Percentiles rank a stretch among this genome's conserved stretches.
Conservation (phyloP, 1,140 invertebrate species). For the Drosophila ohnishii region DNA sequence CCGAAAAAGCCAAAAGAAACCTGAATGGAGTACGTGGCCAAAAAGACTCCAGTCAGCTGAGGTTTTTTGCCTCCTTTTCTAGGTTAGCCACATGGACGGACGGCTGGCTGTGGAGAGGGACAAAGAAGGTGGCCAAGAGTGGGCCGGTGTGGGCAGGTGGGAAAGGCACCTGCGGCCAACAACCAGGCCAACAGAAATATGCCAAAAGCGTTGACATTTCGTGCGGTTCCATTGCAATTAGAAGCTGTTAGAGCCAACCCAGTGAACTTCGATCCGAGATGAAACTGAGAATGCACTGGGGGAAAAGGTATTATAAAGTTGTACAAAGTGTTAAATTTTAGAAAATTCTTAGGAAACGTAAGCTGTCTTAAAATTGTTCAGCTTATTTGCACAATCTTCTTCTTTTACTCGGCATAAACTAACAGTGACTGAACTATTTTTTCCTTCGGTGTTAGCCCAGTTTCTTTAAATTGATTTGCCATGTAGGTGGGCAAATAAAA, state of each 20-base stretch:
- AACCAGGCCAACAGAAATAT: constrained; percentile 56
- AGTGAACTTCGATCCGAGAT: constrained; percentile 26
- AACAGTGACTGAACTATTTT: neutral
- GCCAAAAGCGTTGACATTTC: constrained; percentile 75
- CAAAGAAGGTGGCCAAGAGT: constrained; percentile 1
- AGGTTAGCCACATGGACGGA: constrained; percentile 62
- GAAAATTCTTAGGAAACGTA: neutral
- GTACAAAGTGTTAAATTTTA: too few species aligned
- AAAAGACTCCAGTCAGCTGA: constrained; percentile 31
- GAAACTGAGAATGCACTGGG: constrained; percentile 14
- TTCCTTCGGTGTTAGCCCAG: constrained; percentile 20
- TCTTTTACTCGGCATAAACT: neutral
- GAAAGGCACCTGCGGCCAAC: constrained; percentile 63
- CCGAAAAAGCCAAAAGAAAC: constrained; percentile 37
- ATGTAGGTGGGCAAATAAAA: constrained; percentile 54
- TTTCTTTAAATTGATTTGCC: constrained; percentile 69
- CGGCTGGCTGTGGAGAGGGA: neutral
- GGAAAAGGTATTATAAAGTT: neutral
- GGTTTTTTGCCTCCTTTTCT: constrained; percentile 55
- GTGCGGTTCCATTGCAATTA: constrained; percentile 71
- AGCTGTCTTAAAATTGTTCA: neutral
- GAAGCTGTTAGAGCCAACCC: constrained; percentile 63
- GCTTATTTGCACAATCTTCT: neutral
- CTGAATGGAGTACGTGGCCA: constrained; percentile 63
- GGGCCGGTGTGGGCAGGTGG: constrained; percentile 8